Base-by-base conservation (phyloP, 2,113 vertebrate species). In the Regulus satrapa region DNA sequence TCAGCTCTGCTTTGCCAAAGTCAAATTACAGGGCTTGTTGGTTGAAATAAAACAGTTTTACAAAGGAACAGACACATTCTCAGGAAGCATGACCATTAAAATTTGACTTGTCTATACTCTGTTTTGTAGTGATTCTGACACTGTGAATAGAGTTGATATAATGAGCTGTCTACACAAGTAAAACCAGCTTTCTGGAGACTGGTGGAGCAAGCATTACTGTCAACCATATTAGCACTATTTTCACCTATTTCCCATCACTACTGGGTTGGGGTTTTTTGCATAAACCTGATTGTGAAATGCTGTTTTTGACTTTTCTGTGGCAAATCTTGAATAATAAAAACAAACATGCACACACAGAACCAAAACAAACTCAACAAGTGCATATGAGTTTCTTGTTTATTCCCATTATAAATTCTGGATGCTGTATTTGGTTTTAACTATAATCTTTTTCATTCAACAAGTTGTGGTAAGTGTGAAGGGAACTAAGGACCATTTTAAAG, bases 241-340 rank as follows among this genome's bases (percentile, higher is more conserved):
- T 67, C 32, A 51, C 13, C 14, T 43, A 1, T 48, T 25, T 55
- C 16, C 8, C 17, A 20, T 38, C 9, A 15, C 21, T 40, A 3
- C 12, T 32, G 4, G 19, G 1, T 11, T 32, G 4, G 19, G 1
- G 0, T 18, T 38, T 77, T 82, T 92, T 81, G 7, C 5, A 5
- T 58, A 18, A 77, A 48, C 12, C 29, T 66, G 12, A 12, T 28
- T 51, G 4, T 85, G 26, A 90, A 85, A 78, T 58, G 14, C 45
- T 54, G 38, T 58, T 14, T 54, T 91, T 40, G 14, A 54, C 36
- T 85, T 79, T 81, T 63, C 24, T 85, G 24, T 72, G 52, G 2
- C 26, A 88, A 31, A 17, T 85, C 26, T 79, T 78, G 21, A 68
- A 54, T 55, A 28, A 59, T 36, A 48, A 58, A 78, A 54, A 16